phyloP scores from a whole-genome alignment of 35 echinoderm and acorn worm genomes.

The Apostichopus californicus region DNA sequence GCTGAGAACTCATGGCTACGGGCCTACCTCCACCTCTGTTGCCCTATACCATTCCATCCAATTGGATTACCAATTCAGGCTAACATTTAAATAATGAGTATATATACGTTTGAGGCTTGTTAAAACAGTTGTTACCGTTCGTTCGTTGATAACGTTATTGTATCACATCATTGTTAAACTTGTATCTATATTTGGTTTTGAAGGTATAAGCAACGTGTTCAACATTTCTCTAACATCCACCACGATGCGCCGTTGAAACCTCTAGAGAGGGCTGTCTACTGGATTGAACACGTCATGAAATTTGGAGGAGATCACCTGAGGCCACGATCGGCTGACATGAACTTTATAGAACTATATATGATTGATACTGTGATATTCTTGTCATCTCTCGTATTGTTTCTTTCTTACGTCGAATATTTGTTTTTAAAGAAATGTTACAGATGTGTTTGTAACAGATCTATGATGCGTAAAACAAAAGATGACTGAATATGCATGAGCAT shows the following conservation, averaged over 20 bases:
- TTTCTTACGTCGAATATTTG: constrained; percentile 9
- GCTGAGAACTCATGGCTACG: too few species aligned
- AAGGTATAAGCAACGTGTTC: constrained; percentile 44
- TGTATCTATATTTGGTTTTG: too few species aligned
- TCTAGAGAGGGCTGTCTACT: constrained; percentile 63
- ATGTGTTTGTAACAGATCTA: not conserved
- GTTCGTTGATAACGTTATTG: too few species aligned
- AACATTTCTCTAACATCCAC: constrained; percentile 42
- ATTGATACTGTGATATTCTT: constrained; percentile 57
- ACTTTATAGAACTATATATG: constrained; percentile 54
- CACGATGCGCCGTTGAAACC: constrained; percentile 33
- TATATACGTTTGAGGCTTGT: too few species aligned
- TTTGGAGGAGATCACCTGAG: constrained; percentile 76
- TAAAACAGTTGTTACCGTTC: too few species aligned
- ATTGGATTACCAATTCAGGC: too few species aligned
- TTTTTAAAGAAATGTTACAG: constrained; percentile 39
- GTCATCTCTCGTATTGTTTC: not conserved
- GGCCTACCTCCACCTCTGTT: too few species aligned
- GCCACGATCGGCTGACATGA: constrained; percentile 40
- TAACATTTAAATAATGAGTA: too few species aligned
- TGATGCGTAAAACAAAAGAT: not conserved
- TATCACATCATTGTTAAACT: too few species aligned
- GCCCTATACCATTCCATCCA: too few species aligned
- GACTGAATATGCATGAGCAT: not conserved
- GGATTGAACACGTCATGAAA: constrained; percentile 82